Base-by-base conservation (phyloP, 2,888 invertebrate species). In the Nemoura dubitans region DNA sequence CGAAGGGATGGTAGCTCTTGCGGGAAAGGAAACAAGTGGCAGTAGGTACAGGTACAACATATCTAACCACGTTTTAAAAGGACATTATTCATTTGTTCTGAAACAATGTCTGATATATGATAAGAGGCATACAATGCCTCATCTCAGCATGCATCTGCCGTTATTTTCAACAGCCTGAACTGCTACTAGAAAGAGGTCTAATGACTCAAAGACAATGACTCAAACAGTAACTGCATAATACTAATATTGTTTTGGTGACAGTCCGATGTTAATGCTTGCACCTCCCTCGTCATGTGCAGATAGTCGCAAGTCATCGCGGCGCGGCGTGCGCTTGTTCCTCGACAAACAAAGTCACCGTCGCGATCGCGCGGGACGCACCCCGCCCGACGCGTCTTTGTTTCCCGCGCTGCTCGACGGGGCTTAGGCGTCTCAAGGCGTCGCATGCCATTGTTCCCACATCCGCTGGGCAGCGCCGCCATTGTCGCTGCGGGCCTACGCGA, bases 341-440 rank as follows among this genome's bases (percentile, higher is more conserved):
- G 59, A 21, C 59, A 21, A 59, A 59, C 59, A 59, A 59, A 59
- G 59, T 59, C 59, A 59, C 59, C 21, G 36, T 10, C 10, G 59
- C 3, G 36, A 36, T 36, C 36, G 36, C 59, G 59, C 36, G 36
- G 6, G 59, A 21, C 59, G 16, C 36, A 10, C 59, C 59, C 59
- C 59, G 59, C 59, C 59, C 59, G 59, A 59, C 59, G 59, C 59
- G 59, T 59, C 59, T 59, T 59, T 59, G 59, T 59, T 59, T 59
- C 59, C 59, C 21, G 59, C 59, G 21, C 59, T 59, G 59, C 59
- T 59, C 59, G 59, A 59, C 59, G 59, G 59, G 59, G 59, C 59
- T 59, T 59, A 59, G 59, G 59, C 59, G 59, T 59, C 59, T 59
- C 21, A 59, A 59, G 59, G 59, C 59, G 59, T 59, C 59, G 59